phyloP scores from a whole-genome alignment of 2,113 vertebrate species.

The Pontoporia blainvillei region DNA sequence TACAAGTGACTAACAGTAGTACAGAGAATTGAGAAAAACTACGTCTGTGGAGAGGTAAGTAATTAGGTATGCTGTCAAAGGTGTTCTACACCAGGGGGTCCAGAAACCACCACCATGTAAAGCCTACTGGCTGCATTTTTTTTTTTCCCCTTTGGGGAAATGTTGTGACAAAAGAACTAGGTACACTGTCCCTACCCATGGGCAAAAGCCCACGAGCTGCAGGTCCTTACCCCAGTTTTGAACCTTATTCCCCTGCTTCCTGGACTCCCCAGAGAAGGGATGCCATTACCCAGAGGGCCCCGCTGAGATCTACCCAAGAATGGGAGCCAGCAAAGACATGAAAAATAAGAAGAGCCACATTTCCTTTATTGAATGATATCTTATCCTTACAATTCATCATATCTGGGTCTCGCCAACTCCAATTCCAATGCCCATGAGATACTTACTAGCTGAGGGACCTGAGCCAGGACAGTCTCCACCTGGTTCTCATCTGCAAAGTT shows the following conservation, averaged over 20 bases:
- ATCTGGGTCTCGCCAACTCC: not conserved
- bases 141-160: not conserved
- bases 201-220: not conserved
- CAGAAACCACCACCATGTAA: not conserved
- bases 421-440: not conserved
- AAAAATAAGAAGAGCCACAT: not conserved
- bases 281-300: rapidly evolving
- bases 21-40: not conserved
- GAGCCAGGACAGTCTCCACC: not conserved
- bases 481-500: not conserved
- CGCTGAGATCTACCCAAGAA: rapidly evolving
- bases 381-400: not conserved
- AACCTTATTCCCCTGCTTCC: not conserved
- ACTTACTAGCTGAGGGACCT: not conserved
- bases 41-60: not conserved
- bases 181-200: rapidly evolving
- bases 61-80: not conserved
- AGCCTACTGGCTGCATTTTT: not conserved
- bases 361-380: not conserved
- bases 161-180: not conserved
- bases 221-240: not conserved
- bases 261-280: not conserved
- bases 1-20: not conserved
- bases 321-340: not conserved
- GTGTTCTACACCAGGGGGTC: not conserved